Evolutionary conservation across 2,113 vertebrate species (phyloP).

Genomic region (Archilochus colubris): DNA sequence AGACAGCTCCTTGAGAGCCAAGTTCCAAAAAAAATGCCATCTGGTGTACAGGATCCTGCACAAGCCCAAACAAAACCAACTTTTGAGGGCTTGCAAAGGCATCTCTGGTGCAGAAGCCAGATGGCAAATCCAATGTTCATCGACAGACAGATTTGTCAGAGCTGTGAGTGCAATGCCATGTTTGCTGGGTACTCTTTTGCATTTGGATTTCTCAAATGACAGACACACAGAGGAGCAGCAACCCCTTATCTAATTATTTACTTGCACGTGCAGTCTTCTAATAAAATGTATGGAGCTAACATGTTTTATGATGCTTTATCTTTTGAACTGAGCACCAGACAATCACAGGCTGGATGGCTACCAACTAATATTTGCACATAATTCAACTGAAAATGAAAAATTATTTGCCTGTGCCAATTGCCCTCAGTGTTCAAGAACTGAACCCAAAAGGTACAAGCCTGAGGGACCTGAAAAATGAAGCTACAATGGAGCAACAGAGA

Average conservation of each 20-base stretch:
- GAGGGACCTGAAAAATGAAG: background rate
- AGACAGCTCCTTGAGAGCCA: background rate
- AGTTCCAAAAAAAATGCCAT: background rate
- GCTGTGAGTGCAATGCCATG: background rate
- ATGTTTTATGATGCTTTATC: background rate
- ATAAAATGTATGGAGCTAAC: background rate
- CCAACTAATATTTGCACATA: background rate
- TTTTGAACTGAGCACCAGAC: background rate
- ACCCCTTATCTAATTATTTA: background rate
- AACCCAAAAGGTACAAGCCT: too few species aligned
- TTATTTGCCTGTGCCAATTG: background rate
- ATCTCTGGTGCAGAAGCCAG: background rate
- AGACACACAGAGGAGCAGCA: background rate
- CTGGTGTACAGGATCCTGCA: background rate
- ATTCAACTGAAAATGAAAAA: background rate
- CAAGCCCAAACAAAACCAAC: background rate
- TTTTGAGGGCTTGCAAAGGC: background rate
- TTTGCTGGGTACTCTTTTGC: background rate
- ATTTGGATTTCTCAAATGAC: background rate
- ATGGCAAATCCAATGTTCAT: background rate
- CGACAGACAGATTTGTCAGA: background rate
- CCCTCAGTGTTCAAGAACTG: too few species aligned
- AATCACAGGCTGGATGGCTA: background rate
- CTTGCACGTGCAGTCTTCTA: background rate
- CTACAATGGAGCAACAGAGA: accelerated